Evolutionary conservation across 2,888 invertebrate genomes (phyloP).

Genomic region (Syrista parreyssii): DNA sequence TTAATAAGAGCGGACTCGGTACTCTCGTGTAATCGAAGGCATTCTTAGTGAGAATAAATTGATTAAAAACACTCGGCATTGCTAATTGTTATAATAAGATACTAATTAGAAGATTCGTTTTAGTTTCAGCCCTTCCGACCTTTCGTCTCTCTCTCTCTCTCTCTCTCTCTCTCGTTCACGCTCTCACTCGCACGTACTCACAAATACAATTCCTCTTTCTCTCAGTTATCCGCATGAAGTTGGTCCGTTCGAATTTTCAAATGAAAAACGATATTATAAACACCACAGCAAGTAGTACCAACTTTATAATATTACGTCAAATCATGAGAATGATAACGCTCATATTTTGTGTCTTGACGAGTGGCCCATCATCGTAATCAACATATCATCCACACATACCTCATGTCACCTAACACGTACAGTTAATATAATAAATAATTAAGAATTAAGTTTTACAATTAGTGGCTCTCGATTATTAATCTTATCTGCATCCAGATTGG

Average conservation of each 20-base stretch:
- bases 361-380: conserved; percentile 15
- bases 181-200: not conserved
- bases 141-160: conserved; percentile 19
- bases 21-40: not conserved
- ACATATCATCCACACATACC: conserved; percentile 28
- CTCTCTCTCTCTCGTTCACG: conserved; percentile 6
- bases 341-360: not conserved
- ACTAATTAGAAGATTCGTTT: too few species aligned
- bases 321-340: not conserved
- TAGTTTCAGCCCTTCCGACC: conserved; percentile 8
- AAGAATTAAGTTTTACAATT: conserved; percentile 37
- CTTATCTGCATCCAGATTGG: not conserved
- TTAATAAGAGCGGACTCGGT: conserved; percentile 28
- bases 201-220: not conserved
- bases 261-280: conserved; percentile 20
- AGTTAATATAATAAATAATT: conserved; percentile 45
- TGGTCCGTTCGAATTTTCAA: not conserved
- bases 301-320: conserved; percentile 13
- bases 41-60: too few species aligned
- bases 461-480: conserved; percentile 42
- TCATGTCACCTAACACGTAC: conserved; percentile 35
- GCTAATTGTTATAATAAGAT: too few species aligned
- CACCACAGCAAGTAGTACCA: conserved; percentile 31
- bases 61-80: too few species aligned
- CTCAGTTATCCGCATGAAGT: not conserved